These are phyloP conservation scores for Chloroceryle amazona DNA, from an alignment of 2,797 vertebrate genomes.

Conservation along the genomic window DNA sequence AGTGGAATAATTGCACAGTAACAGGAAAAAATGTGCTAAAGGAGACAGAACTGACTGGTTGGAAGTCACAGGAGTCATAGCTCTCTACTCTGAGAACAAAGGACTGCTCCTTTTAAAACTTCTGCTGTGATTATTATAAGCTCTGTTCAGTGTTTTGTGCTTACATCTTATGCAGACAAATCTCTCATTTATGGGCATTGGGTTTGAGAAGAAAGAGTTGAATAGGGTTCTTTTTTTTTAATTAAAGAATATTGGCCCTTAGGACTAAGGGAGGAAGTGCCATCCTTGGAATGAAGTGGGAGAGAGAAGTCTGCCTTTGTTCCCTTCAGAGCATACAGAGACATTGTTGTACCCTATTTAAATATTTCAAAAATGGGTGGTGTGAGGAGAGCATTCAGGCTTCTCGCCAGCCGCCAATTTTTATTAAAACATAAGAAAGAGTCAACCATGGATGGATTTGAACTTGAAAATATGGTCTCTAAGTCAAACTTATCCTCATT, in stretches of 20 bases:
- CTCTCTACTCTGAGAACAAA: neutral
- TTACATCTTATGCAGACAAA: neutral
- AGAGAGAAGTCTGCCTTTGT: conserved; percentile 25
- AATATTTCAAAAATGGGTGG: neutral
- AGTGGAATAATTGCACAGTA: neutral
- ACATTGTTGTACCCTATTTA: neutral
- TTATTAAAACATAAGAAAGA: neutral
- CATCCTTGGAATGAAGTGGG: conserved; percentile 22
- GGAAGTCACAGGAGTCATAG: neutral
- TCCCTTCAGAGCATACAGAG: neutral
- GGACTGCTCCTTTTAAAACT: neutral
- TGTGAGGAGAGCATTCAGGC: neutral
- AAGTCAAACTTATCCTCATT: neutral
- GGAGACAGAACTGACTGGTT: neutral
- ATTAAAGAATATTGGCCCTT: conserved; percentile 7
- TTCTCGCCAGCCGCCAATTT: neutral
- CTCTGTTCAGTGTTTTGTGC: neutral
- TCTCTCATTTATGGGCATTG: neutral
- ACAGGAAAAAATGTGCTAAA: neutral
- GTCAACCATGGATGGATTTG: neutral
- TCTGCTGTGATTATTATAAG: neutral
- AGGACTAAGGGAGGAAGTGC: neutral
- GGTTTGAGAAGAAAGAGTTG: neutral
- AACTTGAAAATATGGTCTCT: neutral
- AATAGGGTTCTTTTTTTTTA: neutral